These are phyloP conservation scores for Carassius gibelio DNA, from an alignment of 2,113 vertebrate species.

Conservation along the genomic window DNA sequence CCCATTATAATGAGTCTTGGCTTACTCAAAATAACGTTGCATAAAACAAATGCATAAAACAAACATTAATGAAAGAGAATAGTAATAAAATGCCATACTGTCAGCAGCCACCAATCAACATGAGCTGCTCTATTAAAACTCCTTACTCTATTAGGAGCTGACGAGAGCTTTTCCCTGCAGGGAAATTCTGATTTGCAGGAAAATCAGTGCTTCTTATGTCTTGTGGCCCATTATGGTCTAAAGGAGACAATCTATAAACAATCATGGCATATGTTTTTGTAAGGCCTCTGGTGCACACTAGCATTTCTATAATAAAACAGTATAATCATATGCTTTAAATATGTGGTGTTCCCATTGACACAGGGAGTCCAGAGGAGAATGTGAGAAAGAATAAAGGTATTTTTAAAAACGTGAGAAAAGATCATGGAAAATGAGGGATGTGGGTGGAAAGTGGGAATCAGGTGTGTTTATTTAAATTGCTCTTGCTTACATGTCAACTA, in stretches of 20 bases:
- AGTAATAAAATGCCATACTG: not conserved
- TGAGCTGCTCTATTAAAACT: not conserved
- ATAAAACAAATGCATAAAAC: not conserved
- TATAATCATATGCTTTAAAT: constrained; percentile 45
- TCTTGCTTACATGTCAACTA: no score
- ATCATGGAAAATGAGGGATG: constrained; percentile 2
- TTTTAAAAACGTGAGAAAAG: constrained; percentile 26
- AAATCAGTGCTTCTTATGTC: not conserved
- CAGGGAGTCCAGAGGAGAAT: constrained; percentile 5
- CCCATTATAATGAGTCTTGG: not conserved
- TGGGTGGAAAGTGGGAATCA: not conserved
- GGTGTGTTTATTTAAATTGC: not conserved
- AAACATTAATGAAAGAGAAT: not conserved
- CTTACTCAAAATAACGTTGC: not conserved
- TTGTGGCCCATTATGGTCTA: not conserved
- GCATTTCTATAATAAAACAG: constrained; percentile 36
- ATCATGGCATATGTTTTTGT: constrained; percentile 62
- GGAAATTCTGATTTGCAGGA: not conserved
- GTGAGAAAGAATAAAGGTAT: constrained; percentile 5
- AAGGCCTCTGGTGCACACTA: constrained; percentile 19
- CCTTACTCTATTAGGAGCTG: not conserved
- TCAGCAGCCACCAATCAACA: not conserved
- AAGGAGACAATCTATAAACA: constrained; percentile 59
- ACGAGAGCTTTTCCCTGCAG: not conserved
- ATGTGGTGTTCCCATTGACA: constrained; percentile 23